Evolutionary conservation across 1,140 invertebrate genomes (phyloP), one percentile per base, ranked within the genome.

Genomic region (Aphelinus certus): DNA sequence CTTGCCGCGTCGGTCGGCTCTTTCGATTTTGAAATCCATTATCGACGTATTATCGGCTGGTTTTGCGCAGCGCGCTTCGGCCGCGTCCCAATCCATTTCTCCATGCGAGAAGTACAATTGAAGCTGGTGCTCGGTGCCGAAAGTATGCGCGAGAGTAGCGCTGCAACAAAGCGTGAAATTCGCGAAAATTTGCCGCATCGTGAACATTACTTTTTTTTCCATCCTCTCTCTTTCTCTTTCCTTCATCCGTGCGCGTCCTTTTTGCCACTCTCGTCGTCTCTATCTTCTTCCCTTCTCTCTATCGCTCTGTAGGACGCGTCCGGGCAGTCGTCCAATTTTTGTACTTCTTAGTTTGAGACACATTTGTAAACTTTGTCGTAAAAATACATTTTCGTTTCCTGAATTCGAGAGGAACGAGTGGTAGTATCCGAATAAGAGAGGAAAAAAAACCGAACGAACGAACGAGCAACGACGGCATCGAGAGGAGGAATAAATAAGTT

Each of bases 311-410:
- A 26, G 26, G 45, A 10, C n/a, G 49, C 57, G 2, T 5, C 48
- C 57, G 75, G 75, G 69, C 69, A 76, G 56, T 42, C 46, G 46
- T 72, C 69, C 69, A 76, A 76, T 76, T 76, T 76, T 72, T 76
- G 64, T 76, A 72, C 69, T 76, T 63, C 57, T 76, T 71, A 71
- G 46, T 72, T 61, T 71, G 57, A 71, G 72, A 71, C 49, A 53
- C 70, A 76, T 76, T 76, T 72, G 63, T 71, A 72, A 76, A 76
- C 43, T 76, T 76, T 76, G 64, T 72, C 63, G 58, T 68, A 68
- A 72, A 72, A 76, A 72, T 76, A 72, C 63, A 76, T 76, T 72
- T 76, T 76, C 64, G 64, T 49, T 72, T 72, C 70, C 75, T 72
- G 65, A 43, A 76, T 72, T 63, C 49, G 58, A 68, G 58, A 72